These are phyloP conservation scores for Drosophila suboccidentalis DNA, from an alignment of 2,888 invertebrate genomes.

Conservation along the genomic window DNA sequence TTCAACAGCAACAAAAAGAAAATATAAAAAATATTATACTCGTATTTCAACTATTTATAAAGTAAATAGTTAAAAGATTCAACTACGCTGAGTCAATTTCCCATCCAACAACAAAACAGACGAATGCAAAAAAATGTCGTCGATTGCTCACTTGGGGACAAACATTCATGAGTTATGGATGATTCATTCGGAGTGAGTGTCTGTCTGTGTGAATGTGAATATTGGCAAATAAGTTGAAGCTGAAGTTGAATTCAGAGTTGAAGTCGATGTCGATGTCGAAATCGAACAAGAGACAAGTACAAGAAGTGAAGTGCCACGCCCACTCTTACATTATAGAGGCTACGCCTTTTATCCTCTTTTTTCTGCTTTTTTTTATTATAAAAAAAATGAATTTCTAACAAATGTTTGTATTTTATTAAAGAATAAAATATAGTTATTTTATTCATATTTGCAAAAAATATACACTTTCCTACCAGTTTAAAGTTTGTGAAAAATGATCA, in stretches of 20 bases:
- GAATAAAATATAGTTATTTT: too few species aligned
- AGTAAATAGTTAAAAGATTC: constrained; percentile 15
- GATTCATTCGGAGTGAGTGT: constrained; percentile 5
- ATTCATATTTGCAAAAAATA: too few species aligned
- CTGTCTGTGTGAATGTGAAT: background rate
- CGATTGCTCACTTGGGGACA: constrained; percentile 2
- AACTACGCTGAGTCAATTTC: constrained; percentile 26
- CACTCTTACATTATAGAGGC: background rate
- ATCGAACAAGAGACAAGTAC: too few species aligned
- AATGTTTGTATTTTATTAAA: too few species aligned
- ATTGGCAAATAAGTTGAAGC: constrained; percentile 3
- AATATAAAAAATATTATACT: background rate
- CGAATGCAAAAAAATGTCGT: constrained; percentile 15
- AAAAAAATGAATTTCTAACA: too few species aligned
- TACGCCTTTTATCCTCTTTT: background rate
- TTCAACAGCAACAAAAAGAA: constrained; percentile 10
- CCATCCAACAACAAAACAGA: background rate
- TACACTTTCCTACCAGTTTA: too few species aligned
- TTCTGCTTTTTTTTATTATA: background rate
- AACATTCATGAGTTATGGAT: constrained; percentile 6
- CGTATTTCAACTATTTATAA: constrained; percentile 16
- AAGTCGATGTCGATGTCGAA: background rate
- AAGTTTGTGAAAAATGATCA: too few species aligned
- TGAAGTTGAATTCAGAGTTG: background rate
- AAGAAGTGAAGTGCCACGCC: constrained; percentile 11